A percentile compares a stretch with the other conserved stretches of the same genome.
Evolutionary conservation across 2,113 vertebrate species (phyloP).

Genomic region (Oreotrochilus melanogaster): DNA sequence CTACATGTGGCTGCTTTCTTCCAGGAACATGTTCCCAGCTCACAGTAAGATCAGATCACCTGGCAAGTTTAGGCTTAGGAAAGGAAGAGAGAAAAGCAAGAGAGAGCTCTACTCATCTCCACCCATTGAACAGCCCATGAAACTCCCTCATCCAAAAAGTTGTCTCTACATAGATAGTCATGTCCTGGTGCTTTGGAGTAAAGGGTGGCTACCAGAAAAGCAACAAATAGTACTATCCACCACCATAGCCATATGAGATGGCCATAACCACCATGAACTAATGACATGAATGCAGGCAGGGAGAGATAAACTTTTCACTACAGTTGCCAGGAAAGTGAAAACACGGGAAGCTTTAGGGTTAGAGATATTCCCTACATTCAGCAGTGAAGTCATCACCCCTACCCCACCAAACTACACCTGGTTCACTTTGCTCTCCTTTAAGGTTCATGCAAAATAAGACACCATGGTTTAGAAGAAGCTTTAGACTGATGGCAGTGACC

Average conservation of each 20-base stretch:
- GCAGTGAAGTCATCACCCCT: neutral
- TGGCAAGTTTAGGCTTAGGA: neutral
- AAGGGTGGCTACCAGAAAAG: accelerated
- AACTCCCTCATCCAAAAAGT: neutral
- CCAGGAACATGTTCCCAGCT: neutral
- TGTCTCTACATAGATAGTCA: neutral
- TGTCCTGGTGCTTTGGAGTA: neutral
- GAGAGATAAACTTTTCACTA: neutral
- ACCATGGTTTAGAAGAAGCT: neutral
- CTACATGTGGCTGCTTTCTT: neutral
- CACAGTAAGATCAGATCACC: neutral
- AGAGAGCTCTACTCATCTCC: neutral
- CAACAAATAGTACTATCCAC: neutral
- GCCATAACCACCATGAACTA: neutral
- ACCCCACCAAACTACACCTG: neutral
- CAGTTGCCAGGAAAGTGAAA: neutral
- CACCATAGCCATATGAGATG: neutral
- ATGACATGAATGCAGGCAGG: accelerated
- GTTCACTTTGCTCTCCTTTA: neutral
- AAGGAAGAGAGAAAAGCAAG: neutral
- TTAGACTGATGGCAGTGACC: accelerated
- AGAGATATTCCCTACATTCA: neutral
- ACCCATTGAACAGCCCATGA: neutral
- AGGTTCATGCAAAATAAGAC: neutral
- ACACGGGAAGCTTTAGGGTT: neutral